Percentiles rank a stretch among this genome's conserved stretches.
phyloP scores from a whole-genome alignment of 1,140 invertebrate species.

The Sarcophaga peregrina region DNA sequence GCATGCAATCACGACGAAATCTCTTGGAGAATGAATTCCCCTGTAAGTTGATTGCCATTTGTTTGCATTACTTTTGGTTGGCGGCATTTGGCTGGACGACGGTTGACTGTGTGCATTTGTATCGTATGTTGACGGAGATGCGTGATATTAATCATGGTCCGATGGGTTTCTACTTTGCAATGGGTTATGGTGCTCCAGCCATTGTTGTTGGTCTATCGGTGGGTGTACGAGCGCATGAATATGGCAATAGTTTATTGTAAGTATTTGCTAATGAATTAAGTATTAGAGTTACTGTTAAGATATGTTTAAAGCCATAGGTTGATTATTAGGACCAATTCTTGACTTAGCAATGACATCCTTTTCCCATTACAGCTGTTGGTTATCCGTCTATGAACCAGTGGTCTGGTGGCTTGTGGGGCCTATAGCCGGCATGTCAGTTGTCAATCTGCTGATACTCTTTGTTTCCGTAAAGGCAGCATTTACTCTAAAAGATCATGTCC shows the following conservation, averaged over 20 bases:
- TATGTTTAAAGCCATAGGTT: too few relatives aligned
- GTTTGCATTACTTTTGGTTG: slow-evolving; percentile 92
- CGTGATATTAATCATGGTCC: slow-evolving; percentile 95
- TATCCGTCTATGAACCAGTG: slow-evolving; percentile 91
- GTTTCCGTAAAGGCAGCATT: slow-evolving; percentile 90
- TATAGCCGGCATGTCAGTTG: slow-evolving; percentile 79
- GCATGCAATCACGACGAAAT: slow-evolving; percentile 80
- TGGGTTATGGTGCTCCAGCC: slow-evolving; percentile 94
- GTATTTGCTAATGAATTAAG: too few relatives aligned
- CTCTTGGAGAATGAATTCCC: slow-evolving; percentile 84
- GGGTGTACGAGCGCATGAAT: slow-evolving; percentile 93
- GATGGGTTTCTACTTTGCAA: slow-evolving; percentile 94
- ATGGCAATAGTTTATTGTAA: slow-evolving; percentile 93
- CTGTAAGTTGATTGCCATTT: slow-evolving; percentile 92
- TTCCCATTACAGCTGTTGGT: slow-evolving; percentile 85
- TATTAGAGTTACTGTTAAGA: too few relatives aligned
- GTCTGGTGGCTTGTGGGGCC: slow-evolving; percentile 93
- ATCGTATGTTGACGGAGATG: slow-evolving; percentile 95
- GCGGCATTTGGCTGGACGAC: slow-evolving; percentile 91
- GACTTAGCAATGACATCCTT: too few relatives aligned
- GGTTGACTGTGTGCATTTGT: slow-evolving; percentile 91
- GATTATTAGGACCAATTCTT: too few relatives aligned
- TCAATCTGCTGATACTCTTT: slow-evolving; percentile 83
- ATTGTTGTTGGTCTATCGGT: slow-evolving; percentile 91
- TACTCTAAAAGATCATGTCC: slow-evolving; percentile 88